phyloP scores from a whole-genome alignment of 2,113 vertebrate species.

The Bos taurus region DNA sequence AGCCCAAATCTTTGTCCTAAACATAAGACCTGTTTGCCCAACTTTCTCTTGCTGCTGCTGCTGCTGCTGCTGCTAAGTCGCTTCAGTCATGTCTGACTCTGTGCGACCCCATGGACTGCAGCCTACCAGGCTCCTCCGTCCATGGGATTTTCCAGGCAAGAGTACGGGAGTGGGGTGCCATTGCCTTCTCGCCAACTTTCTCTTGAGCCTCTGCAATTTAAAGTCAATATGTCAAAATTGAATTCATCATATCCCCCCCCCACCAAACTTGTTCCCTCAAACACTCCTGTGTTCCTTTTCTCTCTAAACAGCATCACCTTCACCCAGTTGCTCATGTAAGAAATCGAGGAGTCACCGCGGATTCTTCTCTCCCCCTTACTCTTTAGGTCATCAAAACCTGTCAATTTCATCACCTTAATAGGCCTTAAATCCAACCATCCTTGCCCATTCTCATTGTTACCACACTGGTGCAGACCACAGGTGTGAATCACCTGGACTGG shows the following conservation, averaged over 20 bases:
- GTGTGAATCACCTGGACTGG: background rate
- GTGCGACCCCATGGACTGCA: too few relatives aligned
- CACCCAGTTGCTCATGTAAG: background rate
- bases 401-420: background rate
- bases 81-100: too few relatives aligned
- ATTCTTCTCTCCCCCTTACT: background rate
- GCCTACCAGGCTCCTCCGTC: too few relatives aligned
- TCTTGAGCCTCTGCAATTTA: background rate
- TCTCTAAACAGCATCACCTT: background rate
- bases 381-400: background rate
- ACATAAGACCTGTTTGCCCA: background rate
- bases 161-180: too few relatives aligned
- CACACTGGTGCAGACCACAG: background rate
- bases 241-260: background rate
- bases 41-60: background rate
- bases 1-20: background rate
- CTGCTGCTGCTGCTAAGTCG: too few relatives aligned
- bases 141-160: too few relatives aligned
- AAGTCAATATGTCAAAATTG: background rate
- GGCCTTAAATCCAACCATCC: background rate
- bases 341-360: background rate
- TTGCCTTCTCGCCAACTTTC: background rate
- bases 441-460: background rate
- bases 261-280: background rate
- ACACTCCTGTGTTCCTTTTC: background rate